Percentiles rank a stretch among this genome's conserved stretches.
These are phyloP conservation scores for Camptogramma bilineatum DNA, from an alignment of 2,888 invertebrate species.

Conservation along the genomic window DNA sequence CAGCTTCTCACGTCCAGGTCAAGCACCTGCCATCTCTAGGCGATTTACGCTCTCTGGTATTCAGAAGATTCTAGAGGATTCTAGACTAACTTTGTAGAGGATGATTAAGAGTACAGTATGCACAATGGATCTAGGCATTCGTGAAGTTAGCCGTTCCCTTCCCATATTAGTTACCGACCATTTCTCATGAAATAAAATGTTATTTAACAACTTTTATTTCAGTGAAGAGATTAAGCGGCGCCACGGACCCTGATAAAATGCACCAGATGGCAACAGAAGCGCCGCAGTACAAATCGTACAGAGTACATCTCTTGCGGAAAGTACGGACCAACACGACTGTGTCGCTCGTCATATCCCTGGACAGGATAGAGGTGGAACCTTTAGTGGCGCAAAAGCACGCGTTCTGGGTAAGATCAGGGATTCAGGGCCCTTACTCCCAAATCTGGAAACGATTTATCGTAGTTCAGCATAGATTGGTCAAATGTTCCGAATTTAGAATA, in stretches of 20 bases:
- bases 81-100: too few species aligned
- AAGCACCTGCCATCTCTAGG: too few species aligned
- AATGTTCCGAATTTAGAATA: not conserved
- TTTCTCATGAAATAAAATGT: too few species aligned
- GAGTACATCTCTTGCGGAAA: constrained; percentile 91
- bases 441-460: too few species aligned
- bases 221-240: constrained; percentile 57
- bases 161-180: too few species aligned
- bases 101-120: too few species aligned
- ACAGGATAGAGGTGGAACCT: constrained; percentile 96
- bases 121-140: too few species aligned
- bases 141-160: too few species aligned
- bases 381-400: constrained; percentile 88
- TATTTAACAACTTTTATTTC: constrained; percentile 28
- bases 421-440: not conserved
- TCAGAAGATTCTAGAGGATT: too few species aligned
- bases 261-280: constrained; percentile 93
- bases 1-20: too few species aligned
- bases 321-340: constrained; percentile 93
- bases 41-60: too few species aligned
- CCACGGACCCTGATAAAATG: constrained; percentile 87
- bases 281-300: constrained; percentile 93
- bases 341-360: constrained; percentile 94
- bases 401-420: constrained; percentile 81
- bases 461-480: too few species aligned